A percentile compares a stretch with the other conserved stretches of the same genome.
Conservation (phyloP, 1,140 invertebrate species). For the Drosophila navojoa region DNA sequence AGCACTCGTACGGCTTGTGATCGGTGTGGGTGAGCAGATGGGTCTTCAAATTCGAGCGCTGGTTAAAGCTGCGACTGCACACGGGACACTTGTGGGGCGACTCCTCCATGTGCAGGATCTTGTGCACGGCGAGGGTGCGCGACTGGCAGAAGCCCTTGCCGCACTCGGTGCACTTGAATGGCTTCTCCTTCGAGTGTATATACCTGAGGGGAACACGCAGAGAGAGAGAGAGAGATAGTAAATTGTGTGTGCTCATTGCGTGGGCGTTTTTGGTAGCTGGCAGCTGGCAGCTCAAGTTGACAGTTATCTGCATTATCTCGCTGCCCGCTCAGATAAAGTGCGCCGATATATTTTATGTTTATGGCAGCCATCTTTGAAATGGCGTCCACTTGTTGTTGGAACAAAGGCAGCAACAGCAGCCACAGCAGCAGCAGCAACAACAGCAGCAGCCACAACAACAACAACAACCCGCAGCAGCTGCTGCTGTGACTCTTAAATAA, state of each 20-base stretch:
- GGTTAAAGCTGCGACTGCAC: conserved; percentile 94
- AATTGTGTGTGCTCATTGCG: conserved; percentile 31
- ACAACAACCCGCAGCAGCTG: conserved; percentile 36
- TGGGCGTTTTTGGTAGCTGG: conserved; percentile 39
- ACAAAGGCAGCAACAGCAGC: conserved; percentile 26
- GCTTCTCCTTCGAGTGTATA: conserved; percentile 98
- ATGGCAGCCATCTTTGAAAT: conserved; percentile 82
- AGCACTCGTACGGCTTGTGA: conserved; percentile 97
- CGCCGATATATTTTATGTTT: conserved; percentile 66
- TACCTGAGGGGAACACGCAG: conserved; percentile 88
- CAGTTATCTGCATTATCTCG: conserved; percentile 69
- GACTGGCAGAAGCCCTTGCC: conserved; percentile 98
- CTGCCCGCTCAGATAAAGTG: conserved; percentile 37
- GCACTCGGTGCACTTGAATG: conserved; percentile 97
- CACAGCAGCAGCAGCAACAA: conserved; percentile 23
- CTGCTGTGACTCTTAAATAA: conserved; percentile 17
- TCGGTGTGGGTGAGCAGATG: conserved; percentile 97
- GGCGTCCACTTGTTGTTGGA: conserved; percentile 74
- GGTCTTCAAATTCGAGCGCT: conserved; percentile 96
- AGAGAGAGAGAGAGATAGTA: conserved; percentile 70
- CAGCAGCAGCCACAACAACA: conserved; percentile 5
- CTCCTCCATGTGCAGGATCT: conserved; percentile 95
- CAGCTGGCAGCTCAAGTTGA: conserved; percentile 60
- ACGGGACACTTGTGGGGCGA: conserved; percentile 96
- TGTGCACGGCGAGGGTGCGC: conserved; percentile 96